Base-by-base conservation (phyloP, 2,888 invertebrate genomes). In the Drosophila conformis region DNA sequence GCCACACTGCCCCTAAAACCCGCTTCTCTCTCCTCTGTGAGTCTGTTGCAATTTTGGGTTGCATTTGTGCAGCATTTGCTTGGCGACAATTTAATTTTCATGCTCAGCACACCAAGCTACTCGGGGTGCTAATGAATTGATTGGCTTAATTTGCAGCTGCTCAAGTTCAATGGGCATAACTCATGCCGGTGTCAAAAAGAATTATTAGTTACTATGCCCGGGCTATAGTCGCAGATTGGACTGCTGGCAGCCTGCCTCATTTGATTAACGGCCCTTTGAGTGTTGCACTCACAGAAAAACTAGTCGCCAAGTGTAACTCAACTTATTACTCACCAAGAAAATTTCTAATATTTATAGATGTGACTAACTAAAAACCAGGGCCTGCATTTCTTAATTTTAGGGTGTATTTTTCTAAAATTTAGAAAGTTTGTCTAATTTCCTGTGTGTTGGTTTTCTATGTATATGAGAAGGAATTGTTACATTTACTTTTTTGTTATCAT, bases 141-240 rank as follows among this genome's bases (percentile, higher is more conserved):
- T 87, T 90, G 80, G 84, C 87, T 87, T 90, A 82, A 89, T 80
- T 80, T 72, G 77, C 73, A 70, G 59, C 61, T 70, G 57, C 76
- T 81, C 70, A 77, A 78, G 83, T 88, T 84, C 78, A 89, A 80
- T 76, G 88, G 75, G 80, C 87, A 88, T 88, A 86, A 87, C 82
- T 87, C 74, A 82, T 74, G 59, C 76, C 70, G 70, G 81, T 89
- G 90, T 82, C 87, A 90, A 84, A 83, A 87, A 84, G 89, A 87
- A 76, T 87, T 87, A 87, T 90, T 89, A 76, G 82, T 71, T 72
- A 46, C 74, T 49, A 66, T 57, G 65, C 61, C 38, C 58, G 48
- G 69, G 63, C 8, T 25, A 46, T 38, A 66, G 80, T 69, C 59
- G 31, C 48, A 65, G 62, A 79, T 69, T 74, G 62, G 61, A 38